Conservation (phyloP, 2,113 vertebrate species). For the Amphiprion ocellaris region DNA sequence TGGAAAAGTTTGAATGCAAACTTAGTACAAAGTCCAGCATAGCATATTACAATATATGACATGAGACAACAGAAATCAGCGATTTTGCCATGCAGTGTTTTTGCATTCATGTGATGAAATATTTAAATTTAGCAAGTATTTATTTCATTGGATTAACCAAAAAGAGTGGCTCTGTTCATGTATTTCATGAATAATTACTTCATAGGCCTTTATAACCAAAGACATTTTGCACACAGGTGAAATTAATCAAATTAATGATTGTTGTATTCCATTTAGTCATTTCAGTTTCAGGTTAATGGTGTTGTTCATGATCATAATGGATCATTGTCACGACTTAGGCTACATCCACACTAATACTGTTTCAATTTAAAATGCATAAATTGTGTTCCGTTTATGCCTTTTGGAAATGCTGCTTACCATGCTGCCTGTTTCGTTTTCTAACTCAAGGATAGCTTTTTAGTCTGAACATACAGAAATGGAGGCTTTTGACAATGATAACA, state of each 20-base stretch:
- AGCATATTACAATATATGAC: neutral
- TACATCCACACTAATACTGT: too few relatives aligned
- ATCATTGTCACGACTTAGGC: too few relatives aligned
- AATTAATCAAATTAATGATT: neutral
- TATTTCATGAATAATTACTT: neutral
- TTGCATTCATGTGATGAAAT: neutral
- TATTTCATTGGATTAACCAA: neutral
- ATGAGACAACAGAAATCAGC: neutral
- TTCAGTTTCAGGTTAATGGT: too few relatives aligned
- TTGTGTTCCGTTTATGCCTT: too few relatives aligned
- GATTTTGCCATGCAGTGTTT: neutral
- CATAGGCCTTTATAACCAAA: neutral
- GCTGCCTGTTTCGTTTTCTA: too few relatives aligned
- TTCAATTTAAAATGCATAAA: too few relatives aligned
- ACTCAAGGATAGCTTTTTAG: too few relatives aligned
- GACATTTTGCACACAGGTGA: neutral
- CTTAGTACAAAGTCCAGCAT: neutral
- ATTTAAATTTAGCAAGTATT: neutral
- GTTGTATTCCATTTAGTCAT: neutral
- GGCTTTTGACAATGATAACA: too few relatives aligned
- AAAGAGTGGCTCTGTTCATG: neutral
- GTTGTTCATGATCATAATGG: too few relatives aligned
- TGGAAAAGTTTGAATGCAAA: neutral
- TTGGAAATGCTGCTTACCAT: too few relatives aligned
- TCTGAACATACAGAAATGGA: too few relatives aligned